Conservation (phyloP, 2,113 vertebrate genomes). For the Calyptomena viridis region DNA sequence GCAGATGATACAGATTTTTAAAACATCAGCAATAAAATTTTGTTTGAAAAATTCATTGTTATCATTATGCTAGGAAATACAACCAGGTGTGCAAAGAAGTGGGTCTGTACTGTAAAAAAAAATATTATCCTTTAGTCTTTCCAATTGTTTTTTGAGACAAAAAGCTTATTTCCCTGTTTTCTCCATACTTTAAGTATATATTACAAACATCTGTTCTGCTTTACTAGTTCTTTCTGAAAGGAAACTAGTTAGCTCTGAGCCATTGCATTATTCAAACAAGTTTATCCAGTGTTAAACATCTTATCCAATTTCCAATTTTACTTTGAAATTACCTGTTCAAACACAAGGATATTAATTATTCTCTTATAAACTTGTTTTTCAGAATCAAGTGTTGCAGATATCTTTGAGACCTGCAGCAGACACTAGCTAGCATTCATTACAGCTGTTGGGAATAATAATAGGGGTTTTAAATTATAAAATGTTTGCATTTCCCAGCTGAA, state of each 20-base stretch:
- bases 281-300: not conserved
- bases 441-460: not conserved
- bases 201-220: not conserved
- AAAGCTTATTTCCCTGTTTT: not conserved
- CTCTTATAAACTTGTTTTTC: not conserved
- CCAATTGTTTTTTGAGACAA: not conserved
- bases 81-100: not conserved
- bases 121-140: not conserved
- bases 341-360: not conserved
- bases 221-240: not conserved
- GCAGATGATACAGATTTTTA: not conserved
- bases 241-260: not conserved
- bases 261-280: not conserved
- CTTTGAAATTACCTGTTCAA: not conserved
- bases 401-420: not conserved
- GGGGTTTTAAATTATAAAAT: not conserved
- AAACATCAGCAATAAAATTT: not conserved
- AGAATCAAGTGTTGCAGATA: not conserved
- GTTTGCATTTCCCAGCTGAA: not conserved
- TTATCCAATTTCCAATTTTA: conserved; percentile 1
- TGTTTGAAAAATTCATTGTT: not conserved
- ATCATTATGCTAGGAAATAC: not conserved
- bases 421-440: not conserved
- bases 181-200: not conserved
- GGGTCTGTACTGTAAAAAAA: not conserved